These are phyloP conservation scores for Acrossocheilus wenchowensis DNA, from an alignment of 2,797 vertebrate genomes.

Conservation along the genomic window DNA sequence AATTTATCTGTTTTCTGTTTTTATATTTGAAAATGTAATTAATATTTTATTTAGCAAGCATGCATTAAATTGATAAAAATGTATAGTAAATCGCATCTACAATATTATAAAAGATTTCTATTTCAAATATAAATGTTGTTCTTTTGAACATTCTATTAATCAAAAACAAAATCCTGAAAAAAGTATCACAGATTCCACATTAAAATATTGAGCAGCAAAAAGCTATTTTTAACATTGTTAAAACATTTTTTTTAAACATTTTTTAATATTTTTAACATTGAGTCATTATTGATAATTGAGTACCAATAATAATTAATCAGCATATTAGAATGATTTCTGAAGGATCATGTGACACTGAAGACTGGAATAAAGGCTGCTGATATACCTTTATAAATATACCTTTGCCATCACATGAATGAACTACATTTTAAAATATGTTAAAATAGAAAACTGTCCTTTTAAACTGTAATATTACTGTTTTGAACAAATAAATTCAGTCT, in stretches of 20 bases:
- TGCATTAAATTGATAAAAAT: not conserved
- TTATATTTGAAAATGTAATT: too few relatives aligned
- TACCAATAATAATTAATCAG: not conserved
- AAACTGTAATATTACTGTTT: not conserved
- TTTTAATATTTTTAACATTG: not conserved
- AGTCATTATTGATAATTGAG: not conserved
- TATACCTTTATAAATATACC: too few relatives aligned
- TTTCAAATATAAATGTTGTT: not conserved
- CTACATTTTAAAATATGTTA: not conserved
- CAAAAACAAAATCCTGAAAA: not conserved
- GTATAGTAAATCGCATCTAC: not conserved
- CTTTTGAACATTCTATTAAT: not conserved
- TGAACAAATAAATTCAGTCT: not conserved
- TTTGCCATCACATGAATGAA: not conserved
- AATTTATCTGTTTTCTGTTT: too few relatives aligned
- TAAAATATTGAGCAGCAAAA: not conserved
- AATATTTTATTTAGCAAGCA: not conserved
- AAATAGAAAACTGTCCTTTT: not conserved
- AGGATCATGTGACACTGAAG: not conserved
- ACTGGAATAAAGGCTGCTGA: not conserved
- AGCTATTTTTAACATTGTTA: not conserved
- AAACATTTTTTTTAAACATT: too few relatives aligned
- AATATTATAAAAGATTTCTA: not conserved
- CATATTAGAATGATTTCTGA: not conserved
- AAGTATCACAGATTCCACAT: not conserved